Evolutionary conservation across 2,797 vertebrate genomes (phyloP).

Genomic region (Lepilemur septentrionalis): DNA sequence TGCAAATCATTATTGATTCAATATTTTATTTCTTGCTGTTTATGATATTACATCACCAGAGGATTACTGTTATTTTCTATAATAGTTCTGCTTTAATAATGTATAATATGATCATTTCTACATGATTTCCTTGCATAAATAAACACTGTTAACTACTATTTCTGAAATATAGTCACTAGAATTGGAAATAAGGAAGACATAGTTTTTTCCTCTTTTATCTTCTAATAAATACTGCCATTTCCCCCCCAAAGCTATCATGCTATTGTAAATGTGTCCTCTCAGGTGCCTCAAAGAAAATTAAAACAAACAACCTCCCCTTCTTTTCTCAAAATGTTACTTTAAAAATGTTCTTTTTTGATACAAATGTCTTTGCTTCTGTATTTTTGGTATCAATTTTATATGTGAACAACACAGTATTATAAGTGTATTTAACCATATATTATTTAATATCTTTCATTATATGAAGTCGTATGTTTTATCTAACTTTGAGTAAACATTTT

Average conservation of each 20-base stretch:
- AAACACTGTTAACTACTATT: background rate
- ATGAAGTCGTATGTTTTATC: background rate
- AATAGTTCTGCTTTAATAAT: constrained; percentile 22
- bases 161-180: background rate
- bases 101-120: background rate
- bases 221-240: background rate
- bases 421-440: constrained; percentile 19
- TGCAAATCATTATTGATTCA: background rate
- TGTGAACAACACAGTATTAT: constrained; percentile 10
- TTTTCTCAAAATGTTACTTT: constrained; percentile 41
- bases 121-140: background rate
- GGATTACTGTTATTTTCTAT: constrained; percentile 26
- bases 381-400: constrained; percentile 43
- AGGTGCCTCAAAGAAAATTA: constrained; percentile 9
- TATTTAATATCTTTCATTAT: constrained; percentile 45
- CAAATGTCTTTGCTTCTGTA: background rate
- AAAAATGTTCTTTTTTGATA: background rate
- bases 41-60: background rate
- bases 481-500: constrained; percentile 30
- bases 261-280: background rate
- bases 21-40: constrained; percentile 40
- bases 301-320: background rate
- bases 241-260: background rate
- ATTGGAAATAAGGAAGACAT: constrained; percentile 32
- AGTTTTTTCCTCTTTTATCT: background rate